Percentiles rank a stretch among this genome's conserved stretches.
phyloP scores from a whole-genome alignment of 2,888 invertebrate genomes.

The Erannis defoliaria region DNA sequence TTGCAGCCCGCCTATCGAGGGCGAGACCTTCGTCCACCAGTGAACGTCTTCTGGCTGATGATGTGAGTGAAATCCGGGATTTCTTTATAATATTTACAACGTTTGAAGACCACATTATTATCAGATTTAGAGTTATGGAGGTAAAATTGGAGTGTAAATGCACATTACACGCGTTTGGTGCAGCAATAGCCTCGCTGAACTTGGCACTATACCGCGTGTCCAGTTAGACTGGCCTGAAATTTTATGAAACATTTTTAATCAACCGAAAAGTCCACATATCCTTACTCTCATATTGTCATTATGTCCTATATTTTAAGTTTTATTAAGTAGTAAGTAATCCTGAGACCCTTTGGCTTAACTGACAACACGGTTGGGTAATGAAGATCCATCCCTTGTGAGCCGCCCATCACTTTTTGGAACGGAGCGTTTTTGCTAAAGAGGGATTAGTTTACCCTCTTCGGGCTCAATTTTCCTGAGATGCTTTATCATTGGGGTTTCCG shows the following conservation, averaged over 20 bases:
- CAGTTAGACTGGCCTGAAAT: neutral
- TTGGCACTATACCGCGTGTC: too few species aligned
- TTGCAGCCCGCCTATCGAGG: too few species aligned
- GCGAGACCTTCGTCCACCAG: too few species aligned
- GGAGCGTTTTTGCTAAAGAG: conserved; percentile 87
- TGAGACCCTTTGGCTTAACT: conserved; percentile 80
- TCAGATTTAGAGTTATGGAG: too few species aligned
- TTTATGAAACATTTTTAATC: neutral
- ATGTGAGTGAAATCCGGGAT: too few species aligned
- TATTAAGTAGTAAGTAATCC: conserved; percentile 79
- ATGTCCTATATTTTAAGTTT: conserved; percentile 69
- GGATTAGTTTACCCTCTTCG: conserved; percentile 84
- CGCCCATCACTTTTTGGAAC: conserved; percentile 85
- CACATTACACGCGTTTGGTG: too few species aligned
- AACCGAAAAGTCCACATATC: neutral
- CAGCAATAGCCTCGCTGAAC: too few species aligned
- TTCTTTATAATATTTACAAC: too few species aligned
- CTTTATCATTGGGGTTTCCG: conserved; percentile 85
- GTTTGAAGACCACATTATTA: too few species aligned
- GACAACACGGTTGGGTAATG: conserved; percentile 84
- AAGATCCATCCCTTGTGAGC: conserved; percentile 82
- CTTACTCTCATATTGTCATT: conserved; percentile 8
- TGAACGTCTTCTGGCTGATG: too few species aligned
- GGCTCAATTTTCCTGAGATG: conserved; percentile 84
- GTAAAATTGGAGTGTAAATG: too few species aligned